Evolutionary conservation across 2,888 invertebrate genomes (phyloP).

Genomic region (Cacoxenus indagator): DNA sequence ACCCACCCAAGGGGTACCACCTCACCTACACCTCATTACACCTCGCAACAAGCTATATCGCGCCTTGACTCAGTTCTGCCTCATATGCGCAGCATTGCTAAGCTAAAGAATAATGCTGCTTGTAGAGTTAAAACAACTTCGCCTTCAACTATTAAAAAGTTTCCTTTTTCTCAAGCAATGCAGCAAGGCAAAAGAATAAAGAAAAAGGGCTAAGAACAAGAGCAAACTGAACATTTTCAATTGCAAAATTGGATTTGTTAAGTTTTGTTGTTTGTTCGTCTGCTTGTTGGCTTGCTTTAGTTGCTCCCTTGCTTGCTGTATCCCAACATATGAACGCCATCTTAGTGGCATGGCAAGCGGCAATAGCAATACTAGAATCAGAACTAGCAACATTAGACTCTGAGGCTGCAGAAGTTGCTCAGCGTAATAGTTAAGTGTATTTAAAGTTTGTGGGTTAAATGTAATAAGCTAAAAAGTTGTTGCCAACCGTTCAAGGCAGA

Average conservation of each 20-base stretch:
- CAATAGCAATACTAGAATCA: neutral
- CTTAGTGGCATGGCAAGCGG: neutral
- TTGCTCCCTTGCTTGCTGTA: too few relatives aligned
- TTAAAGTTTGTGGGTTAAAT: slow-evolving; percentile 10
- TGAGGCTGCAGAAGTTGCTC: neutral
- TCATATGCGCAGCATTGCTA: neutral
- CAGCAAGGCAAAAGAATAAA: too few relatives aligned
- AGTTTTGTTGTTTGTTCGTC: slow-evolving; percentile 13
- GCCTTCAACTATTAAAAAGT: slow-evolving; percentile 21
- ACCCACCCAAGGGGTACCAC: neutral
- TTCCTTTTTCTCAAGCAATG: neutral
- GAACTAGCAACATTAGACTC: neutral
- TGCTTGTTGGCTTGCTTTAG: neutral
- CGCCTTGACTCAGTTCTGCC: neutral
- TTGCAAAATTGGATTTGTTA: slow-evolving; percentile 22
- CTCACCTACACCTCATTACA: neutral
- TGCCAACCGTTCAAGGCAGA: neutral
- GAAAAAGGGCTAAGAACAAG: neutral
- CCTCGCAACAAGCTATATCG: neutral
- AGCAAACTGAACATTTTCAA: slow-evolving; percentile 12
- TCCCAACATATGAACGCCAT: too few relatives aligned
- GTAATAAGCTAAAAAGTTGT: slow-evolving; percentile 1
- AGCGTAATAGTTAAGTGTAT: slow-evolving; percentile 5
- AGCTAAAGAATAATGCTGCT: neutral
- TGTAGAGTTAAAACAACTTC: neutral